Base-by-base conservation (phyloP, 2,113 vertebrate genomes). In the Buteo buteo region DNA sequence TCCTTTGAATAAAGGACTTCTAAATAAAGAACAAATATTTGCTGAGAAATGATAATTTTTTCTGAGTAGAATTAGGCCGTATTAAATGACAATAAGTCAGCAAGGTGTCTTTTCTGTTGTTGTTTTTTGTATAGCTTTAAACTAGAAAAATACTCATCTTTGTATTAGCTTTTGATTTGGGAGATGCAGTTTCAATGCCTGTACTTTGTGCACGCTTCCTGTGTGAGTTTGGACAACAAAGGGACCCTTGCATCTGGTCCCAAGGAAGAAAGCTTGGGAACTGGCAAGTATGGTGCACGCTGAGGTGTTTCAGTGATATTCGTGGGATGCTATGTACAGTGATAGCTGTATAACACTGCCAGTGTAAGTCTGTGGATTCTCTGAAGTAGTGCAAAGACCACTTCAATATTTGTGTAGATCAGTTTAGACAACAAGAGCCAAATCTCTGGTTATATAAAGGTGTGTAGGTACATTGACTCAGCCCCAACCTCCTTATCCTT, bases 241-340 rank as follows among this genome's bases (percentile, higher is more conserved):
- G 13, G 18, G 24, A 49, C 5, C 13, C 19, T 86, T 2, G 1
- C 3, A 9, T 36, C 19, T 7, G 10, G 5, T 62, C 29, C 44
- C 62, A 7, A 16, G 29, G 22, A 34, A 64, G 9, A 49, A 36
- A 58, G 0, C 16, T 55, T 62, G 62, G 66, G 70, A 77, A 65
- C 2, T 2, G 9, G 31, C 4, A 44, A 26, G 8, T 7, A 7
- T 0, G 0, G 19, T 55, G n/a, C 31, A 26, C 0, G 0, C 9
- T 3, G 52, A 34, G 29, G 3, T 31, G 36, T 36, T n/a, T 29
- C 38, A 9, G 55, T 8, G 31, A 1, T 18, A 4, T 9, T 20
- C 3, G 8, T 40, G 24, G 40, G 38, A 25, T 64, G 34, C 42
- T 40, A 2, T 3, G 8, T 21, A 9, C 21, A 14, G 55, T 20